These are phyloP conservation scores for Megalurothrips usitatus DNA, from an alignment of 2,888 invertebrate species.

Conservation along the genomic window DNA sequence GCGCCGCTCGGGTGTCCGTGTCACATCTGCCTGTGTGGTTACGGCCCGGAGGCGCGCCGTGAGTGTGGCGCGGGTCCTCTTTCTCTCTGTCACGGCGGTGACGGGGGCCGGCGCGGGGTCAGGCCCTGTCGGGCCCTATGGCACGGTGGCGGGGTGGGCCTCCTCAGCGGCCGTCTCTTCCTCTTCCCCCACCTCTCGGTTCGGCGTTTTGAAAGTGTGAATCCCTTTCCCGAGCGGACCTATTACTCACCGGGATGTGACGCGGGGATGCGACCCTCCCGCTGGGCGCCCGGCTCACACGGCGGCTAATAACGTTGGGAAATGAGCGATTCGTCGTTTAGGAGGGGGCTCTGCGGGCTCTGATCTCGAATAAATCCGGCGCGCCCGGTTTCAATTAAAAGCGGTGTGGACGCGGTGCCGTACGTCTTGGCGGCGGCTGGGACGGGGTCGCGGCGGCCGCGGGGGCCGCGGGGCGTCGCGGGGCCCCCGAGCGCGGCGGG, in stretches of 20 bases:
- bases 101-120: no score
- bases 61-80: no score
- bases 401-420: conserved; percentile 9
- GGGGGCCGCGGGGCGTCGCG: background rate
- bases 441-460: no score
- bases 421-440: background rate
- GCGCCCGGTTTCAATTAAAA: conserved; percentile 20
- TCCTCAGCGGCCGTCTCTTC: background rate
- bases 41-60: background rate
- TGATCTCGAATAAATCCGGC: background rate
- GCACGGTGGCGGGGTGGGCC: background rate
- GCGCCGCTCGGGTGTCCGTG: background rate
- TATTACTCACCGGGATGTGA: background rate
- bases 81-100: no score
- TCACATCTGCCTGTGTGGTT: background rate
- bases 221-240: background rate
- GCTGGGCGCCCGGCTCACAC: background rate
- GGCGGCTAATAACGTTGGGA: conserved; percentile 13
- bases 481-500: background rate
- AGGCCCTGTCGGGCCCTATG: no score
- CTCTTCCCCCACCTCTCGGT: no score
- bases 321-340: conserved; percentile 4
- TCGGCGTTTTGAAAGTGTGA: background rate
- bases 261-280: background rate
- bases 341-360: background rate